These are phyloP conservation scores for Malurus elegans DNA, from an alignment of 2,113 vertebrate genomes.

Conservation along the genomic window DNA sequence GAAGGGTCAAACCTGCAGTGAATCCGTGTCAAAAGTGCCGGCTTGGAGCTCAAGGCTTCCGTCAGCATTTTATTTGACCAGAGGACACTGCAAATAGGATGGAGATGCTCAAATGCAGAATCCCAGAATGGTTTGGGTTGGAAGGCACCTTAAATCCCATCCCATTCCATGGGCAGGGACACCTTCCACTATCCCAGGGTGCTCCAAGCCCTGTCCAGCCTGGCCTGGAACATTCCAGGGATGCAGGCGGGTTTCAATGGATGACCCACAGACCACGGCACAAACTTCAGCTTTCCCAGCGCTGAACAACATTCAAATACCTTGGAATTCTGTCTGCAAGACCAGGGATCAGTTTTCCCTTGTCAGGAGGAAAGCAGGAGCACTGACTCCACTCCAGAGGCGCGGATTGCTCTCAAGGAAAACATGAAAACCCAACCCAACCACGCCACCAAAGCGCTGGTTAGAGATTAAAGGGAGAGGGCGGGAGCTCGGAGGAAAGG, in stretches of 20 bases:
- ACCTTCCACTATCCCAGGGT: background rate
- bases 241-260: background rate
- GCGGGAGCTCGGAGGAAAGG: constrained; percentile 1
- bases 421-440: background rate
- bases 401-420: background rate
- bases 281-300: background rate
- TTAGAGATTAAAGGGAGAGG: constrained; percentile 48
- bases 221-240: background rate
- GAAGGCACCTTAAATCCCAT: background rate
- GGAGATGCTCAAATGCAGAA: background rate
- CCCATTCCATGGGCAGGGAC: background rate
- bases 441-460: background rate
- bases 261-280: background rate
- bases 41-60: background rate
- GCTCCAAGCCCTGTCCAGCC: rapidly evolving
- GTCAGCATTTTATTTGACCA: background rate
- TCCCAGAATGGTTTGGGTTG: background rate
- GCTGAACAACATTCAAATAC: background rate
- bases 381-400: background rate
- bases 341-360: background rate
- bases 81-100: background rate
- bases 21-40: background rate
- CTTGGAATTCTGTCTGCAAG: background rate
- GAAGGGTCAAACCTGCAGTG: background rate
- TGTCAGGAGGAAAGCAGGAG: background rate